Base-by-base conservation (phyloP, 2,888 invertebrate genomes). In the Ecdyonurus torrentis region DNA sequence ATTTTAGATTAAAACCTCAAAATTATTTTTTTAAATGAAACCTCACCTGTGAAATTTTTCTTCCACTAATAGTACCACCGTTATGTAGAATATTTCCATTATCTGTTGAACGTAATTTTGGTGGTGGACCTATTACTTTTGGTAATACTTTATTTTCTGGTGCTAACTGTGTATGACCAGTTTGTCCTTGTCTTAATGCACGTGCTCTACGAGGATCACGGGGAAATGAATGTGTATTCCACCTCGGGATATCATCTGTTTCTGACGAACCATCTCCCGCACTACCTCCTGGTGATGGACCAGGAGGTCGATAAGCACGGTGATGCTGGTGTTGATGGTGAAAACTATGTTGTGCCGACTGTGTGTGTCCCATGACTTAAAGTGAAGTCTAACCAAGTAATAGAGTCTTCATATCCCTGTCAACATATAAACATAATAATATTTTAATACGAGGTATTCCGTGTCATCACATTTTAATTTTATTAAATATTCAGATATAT, bases 81-180 rank as follows among this genome's bases (percentile, higher is more conserved):
- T 86, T 85, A 69, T 87, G 88, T 63, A 91, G 76, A 71, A 90
- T 89, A 70, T 84, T 85, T 61, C 91, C 91, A 75, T 91, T 91
- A 74, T 89, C 85, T 2, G 91, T 91, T 64, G 84, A 82, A 66
- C 89, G 82, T 63, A 91, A 77, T 55, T 55, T 55, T 5, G 55
- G 55, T 22, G 55, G 55, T n/a, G 55, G 55, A 5, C 55, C 55
- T 5, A 55, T 5, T 55, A 55, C 55, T n/a, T 18, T 55, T 5
- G 55, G 55, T n/a, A 55, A n/a, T 7, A 55, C 55, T n/a, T 55
- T 55, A n/a, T 55, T 55, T n/a, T 55, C 55, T 7, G 55, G 55
- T 7, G 22, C 55, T 5, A 55, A n/a, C n/a, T 55, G 19, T 5
- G 5, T 37, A n/a, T 55, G n/a, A 22, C 55, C 19, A 5, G 7